Base-by-base conservation (phyloP, 1,140 invertebrate genomes). In the Drosophila bocqueti region DNA sequence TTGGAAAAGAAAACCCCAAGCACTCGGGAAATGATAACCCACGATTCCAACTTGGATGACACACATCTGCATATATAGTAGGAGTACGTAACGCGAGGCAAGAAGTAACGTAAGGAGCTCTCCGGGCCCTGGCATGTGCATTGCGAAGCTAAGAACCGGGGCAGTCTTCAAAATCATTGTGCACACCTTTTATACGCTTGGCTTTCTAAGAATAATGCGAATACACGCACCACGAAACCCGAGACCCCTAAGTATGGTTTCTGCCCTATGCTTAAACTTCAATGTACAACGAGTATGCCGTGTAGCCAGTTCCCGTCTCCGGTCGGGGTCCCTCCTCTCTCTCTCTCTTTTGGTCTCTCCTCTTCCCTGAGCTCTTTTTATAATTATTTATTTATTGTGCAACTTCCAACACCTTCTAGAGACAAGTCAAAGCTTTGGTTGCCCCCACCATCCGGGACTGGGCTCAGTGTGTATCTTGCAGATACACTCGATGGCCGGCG, bases 371-470 rank as follows among this genome's bases (percentile, higher is more conserved):
- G 61, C 64, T 67, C 57, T 66, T 79, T 86, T 87, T 87, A 87
- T 87, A 87, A 87, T 87, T 92, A 92, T 92, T 92, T 92, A 92
- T 92, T 92, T 92, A 92, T 92, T 92, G 91, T 92, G 91, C 91
- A 92, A 92, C 91, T 92, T 92, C 91, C 91, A 92, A 92, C 91
- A 92, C 91, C 91, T 92, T 92, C 87, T 83, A 79, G 79, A 91
- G 85, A 85, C 85, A 89, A 89, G 85, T 90, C 85, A 89, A 90
- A 90, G 84, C 84, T 87, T 79, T 90, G 59, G 74, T 46, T 71
- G 29, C 54, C 47, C 49, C 26, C 11, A 15, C 47, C 63, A 34
- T 34, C 62, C 36, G 40, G 43, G 42, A 24, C 36, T 16, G 24
- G 18, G 26, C 54, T 13, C 50, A 13, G 60, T 65, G 64, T 73